A percentile compares a stretch with the other conserved stretches of the same genome.
Conservation (phyloP, 2,888 invertebrate species). For the Drosophila aldrichi region DNA sequence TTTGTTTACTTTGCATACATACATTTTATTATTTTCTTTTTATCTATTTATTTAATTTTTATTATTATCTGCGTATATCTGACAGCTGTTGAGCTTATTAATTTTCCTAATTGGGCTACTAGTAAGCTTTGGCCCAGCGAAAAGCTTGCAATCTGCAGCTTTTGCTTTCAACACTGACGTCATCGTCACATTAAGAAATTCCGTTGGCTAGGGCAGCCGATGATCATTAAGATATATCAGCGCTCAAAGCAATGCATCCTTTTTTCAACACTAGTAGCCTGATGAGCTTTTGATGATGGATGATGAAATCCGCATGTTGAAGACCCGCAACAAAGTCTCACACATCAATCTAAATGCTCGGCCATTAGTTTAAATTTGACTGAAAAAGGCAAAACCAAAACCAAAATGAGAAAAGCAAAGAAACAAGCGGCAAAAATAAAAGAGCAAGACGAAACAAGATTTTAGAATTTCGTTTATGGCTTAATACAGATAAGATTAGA, state of each 20-base stretch:
- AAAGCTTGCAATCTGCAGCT: constrained; percentile 31
- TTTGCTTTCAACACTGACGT: constrained; percentile 40
- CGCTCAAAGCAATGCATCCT: constrained; percentile 10
- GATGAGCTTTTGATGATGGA: constrained; percentile 60
- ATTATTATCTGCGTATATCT: constrained; percentile 19
- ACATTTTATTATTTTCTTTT: constrained; percentile 1
- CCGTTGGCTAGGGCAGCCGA: not conserved
- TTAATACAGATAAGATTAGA: constrained; percentile 1
- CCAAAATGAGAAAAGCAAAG: not conserved
- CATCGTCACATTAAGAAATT: constrained; percentile 26
- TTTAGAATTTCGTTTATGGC: not conserved
- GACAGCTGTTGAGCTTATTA: constrained; percentile 52
- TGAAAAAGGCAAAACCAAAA: not conserved
- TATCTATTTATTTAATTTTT: constrained; percentile 4
- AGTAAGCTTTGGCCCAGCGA: constrained; percentile 14
- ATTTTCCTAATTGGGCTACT: constrained; percentile 46
- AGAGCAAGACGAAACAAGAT: not conserved
- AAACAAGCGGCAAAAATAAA: constrained; percentile 2
- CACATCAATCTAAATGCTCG: constrained; percentile 29
- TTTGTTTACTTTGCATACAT: constrained; percentile 14
- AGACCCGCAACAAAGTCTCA: constrained; percentile 26
- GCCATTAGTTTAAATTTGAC: constrained; percentile 22
- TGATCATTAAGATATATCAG: constrained; percentile 43
- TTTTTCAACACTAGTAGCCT: constrained; percentile 51
- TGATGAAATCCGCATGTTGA: not conserved